Conservation (phyloP, 1,140 invertebrate genomes). For the Drosophila watanabei region DNA sequence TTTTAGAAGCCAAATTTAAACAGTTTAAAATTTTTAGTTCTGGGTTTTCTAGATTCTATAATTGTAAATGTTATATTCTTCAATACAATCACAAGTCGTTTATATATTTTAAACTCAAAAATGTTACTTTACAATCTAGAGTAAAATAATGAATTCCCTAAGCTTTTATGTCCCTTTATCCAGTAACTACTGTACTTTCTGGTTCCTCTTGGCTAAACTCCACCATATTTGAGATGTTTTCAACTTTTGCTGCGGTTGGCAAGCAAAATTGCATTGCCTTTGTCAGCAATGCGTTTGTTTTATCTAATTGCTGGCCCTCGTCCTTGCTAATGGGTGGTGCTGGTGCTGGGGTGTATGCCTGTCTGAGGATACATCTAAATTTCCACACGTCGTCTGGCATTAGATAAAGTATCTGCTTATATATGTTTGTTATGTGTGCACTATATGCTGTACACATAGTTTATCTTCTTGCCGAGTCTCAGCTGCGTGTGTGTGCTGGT, state of each 20-base stretch:
- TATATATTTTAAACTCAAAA: no score
- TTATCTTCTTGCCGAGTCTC: conserved; percentile 76
- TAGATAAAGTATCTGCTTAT: conserved; percentile 80
- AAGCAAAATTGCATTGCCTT: conserved; percentile 82
- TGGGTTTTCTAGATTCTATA: no score
- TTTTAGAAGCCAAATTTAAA: not conserved
- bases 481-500: conserved; percentile 66
- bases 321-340: not conserved
- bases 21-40: no score
- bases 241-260: conserved; percentile 79
- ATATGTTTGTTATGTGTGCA: conserved; percentile 4
- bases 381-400: conserved; percentile 61
- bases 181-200: conserved; percentile 13
- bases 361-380: conserved; percentile 55
- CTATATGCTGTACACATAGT: conserved; percentile 61
- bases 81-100: not conserved
- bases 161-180: no score
- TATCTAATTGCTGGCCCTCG: conserved; percentile 70
- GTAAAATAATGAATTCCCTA: not conserved
- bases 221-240: conserved; percentile 64
- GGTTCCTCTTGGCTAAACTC: conserved; percentile 34
- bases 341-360: not conserved
- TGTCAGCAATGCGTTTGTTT: conserved; percentile 83
- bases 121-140: no score
- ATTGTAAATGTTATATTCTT: not conserved